Base-by-base conservation (phyloP, 2,888 invertebrate species). In the Chorisops tibialis region DNA sequence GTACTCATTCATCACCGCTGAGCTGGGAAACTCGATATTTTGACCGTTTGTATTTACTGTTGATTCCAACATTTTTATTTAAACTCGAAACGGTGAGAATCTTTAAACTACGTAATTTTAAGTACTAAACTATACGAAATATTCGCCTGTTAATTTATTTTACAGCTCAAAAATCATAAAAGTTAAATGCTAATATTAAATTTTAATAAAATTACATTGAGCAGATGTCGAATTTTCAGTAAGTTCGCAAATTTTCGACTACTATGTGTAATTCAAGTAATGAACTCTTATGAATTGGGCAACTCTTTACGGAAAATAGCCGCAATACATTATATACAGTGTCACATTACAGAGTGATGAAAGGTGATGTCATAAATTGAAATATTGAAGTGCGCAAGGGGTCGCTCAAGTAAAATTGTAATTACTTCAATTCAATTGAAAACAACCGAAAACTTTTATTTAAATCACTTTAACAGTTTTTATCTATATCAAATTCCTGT, bases 281-380 rank as follows among this genome's bases (percentile, higher is more conserved):
- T 39, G 39, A 63, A 7, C 30, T 63, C 7, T 61, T 61, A 58
- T 4, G 12, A 58, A 35, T 12, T 30, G 4, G 43, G 21, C 22
- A 56, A 58, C n/a, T 37, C 43, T n/a, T 22, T 63, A 16, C 14
- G 41, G 6, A 54, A 35, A 45, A 30, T 14, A 14, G 21, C 35
- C 2, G 18, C 37, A 4, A 5, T 5, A 16, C 14, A 56, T 43
- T n/a, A 22, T 49, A 12, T 51, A 9, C n/a, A n/a, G n/a, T n/a
- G n/a, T n/a, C n/a, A 35, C 22, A 3, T 11, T 63, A 12, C 21
- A 56, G 16, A 60, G 9, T 21, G 56, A 63, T 41, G 48, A 48
- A 30, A 60, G 60, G 63, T 63, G 60, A 51, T 47, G 12, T n/a
- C n/a, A 14, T 9, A n/a, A n/a, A n/a, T n/a, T n/a, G n/a, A n/a